Conservation (phyloP, 2,888 invertebrate genomes). For the Lepas anatifera region DNA sequence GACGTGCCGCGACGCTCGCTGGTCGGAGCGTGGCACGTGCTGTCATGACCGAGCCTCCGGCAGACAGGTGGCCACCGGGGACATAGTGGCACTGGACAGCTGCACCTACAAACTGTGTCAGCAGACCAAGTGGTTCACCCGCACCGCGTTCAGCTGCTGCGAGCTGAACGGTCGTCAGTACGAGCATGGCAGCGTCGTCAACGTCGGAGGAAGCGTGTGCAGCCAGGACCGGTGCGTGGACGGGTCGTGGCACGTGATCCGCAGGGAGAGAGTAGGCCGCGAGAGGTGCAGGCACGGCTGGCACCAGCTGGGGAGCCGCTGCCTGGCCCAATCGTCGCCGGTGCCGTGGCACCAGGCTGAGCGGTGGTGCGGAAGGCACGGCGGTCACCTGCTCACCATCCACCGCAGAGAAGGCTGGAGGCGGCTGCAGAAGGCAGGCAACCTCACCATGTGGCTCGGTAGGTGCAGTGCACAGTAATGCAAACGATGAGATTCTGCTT, state of each 20-base stretch:
- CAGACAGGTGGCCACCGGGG: background rate
- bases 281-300: background rate
- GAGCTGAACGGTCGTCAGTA: background rate
- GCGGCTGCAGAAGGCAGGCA: background rate
- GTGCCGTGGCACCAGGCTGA: background rate
- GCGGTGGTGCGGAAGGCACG: background rate
- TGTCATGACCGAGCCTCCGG: background rate
- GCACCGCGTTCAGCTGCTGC: background rate
- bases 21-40: background rate
- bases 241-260: constrained; percentile 10
- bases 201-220: background rate
- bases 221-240: constrained; percentile 3
- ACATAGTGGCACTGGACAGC: background rate
- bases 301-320: background rate
- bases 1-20: background rate
- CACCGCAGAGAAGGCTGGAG: background rate
- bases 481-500: no score
- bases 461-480: background rate
- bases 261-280: background rate
- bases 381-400: background rate
- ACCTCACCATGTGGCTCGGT: background rate
- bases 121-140: background rate
- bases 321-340: background rate
- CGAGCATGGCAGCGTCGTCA: background rate
- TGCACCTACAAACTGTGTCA: background rate